Evolutionary conservation across 1,140 invertebrate genomes (phyloP).

Genomic region (Copidosoma floridanum): DNA sequence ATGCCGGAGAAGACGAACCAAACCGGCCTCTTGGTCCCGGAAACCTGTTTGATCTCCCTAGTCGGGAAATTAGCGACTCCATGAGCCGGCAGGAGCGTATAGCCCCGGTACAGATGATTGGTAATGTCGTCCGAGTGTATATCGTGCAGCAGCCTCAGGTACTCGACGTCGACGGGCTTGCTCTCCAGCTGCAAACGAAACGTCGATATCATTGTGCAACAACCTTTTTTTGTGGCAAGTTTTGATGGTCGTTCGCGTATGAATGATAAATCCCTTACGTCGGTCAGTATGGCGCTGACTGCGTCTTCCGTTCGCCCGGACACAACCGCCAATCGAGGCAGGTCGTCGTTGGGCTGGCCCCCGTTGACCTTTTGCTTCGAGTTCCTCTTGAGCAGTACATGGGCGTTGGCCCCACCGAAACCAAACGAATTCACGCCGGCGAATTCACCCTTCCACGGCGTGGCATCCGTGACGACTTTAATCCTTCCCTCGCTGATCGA

Average conservation of each 20-base stretch:
- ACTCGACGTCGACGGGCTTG: slow-evolving; percentile 58
- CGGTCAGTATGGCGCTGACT: slow-evolving; percentile 65
- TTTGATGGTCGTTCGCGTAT: too few relatives aligned
- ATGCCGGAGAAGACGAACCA: slow-evolving; percentile 89
- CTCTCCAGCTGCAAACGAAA: slow-evolving; percentile 42
- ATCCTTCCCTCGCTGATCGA: slow-evolving; percentile 62
- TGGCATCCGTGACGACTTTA: slow-evolving; percentile 63
- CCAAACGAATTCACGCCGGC: slow-evolving; percentile 61
- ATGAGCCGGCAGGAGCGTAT: slow-evolving; percentile 49
- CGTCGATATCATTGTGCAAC: too few relatives aligned
- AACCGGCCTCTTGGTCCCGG: slow-evolving; percentile 65
- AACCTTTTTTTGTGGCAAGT: too few relatives aligned
- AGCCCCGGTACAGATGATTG: slow-evolving; percentile 62
- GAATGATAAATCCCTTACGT: slow-evolving; percentile 49
- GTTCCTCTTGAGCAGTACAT: slow-evolving; percentile 62
- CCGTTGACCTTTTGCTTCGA: slow-evolving; percentile 52
- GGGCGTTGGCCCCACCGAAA: slow-evolving; percentile 63
- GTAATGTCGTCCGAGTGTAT: slow-evolving; percentile 57
- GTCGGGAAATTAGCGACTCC: slow-evolving; percentile 42
- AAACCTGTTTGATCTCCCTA: slow-evolving; percentile 60
- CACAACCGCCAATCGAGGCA: slow-evolving; percentile 61
- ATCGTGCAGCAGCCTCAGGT: slow-evolving; percentile 54
- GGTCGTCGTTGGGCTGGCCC: slow-evolving; percentile 45
- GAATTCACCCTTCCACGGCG: slow-evolving; percentile 59
- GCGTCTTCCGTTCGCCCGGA: slow-evolving; percentile 70